phyloP scores from a whole-genome alignment of 2,888 invertebrate species.

The Charanyca ferruginea region DNA sequence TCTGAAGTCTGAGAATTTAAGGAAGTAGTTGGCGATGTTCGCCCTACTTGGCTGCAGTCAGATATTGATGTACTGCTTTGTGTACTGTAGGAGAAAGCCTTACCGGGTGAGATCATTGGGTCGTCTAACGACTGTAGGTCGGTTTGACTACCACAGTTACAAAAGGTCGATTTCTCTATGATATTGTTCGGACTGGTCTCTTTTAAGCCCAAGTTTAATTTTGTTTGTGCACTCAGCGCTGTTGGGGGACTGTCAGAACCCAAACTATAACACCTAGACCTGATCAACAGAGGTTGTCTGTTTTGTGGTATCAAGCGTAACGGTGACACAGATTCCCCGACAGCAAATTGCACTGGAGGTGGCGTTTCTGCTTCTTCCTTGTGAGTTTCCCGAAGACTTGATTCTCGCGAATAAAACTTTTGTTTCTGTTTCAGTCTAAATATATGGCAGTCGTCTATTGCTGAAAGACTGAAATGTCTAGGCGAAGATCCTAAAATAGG shows the following conservation, averaged over 20 bases:
- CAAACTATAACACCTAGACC: constrained; percentile 93
- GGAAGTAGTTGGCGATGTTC: constrained; percentile 90
- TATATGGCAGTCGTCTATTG: constrained; percentile 91
- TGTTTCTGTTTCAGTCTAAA: constrained; percentile 86
- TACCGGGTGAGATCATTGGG: constrained; percentile 86
- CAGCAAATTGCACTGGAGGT: constrained; percentile 92
- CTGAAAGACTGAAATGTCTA: constrained; percentile 93
- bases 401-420: constrained; percentile 85
- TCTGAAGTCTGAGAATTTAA: constrained; percentile 91
- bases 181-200: constrained; percentile 85
- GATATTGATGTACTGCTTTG: constrained; percentile 89
- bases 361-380: constrained; percentile 78
- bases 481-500: constrained; percentile 91
- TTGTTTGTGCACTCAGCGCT: constrained; percentile 92
- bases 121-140: constrained; percentile 93
- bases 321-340: constrained; percentile 92
- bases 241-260: constrained; percentile 90
- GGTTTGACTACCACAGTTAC: constrained; percentile 94
- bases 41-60: constrained; percentile 90
- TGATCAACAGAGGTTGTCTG: constrained; percentile 75
- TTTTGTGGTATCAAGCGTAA: constrained; percentile 78
- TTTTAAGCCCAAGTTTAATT: constrained; percentile 92
- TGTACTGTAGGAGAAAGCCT: constrained; percentile 85
- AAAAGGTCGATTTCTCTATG: constrained; percentile 87
- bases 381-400: constrained; percentile 85